Conservation (phyloP, 2,888 invertebrate species). For the Leptinotarsa haldemani region DNA sequence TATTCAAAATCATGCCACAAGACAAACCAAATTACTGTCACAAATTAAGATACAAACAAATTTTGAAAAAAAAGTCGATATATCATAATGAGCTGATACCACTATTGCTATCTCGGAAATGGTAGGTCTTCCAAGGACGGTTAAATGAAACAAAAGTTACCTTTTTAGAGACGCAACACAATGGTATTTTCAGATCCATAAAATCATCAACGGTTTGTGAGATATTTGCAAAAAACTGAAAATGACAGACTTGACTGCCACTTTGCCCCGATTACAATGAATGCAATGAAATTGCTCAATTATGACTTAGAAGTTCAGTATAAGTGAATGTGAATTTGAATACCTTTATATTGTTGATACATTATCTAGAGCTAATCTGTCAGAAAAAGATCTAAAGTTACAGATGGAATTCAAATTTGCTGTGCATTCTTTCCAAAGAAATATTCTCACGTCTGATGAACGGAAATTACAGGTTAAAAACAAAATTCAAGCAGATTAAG, state of each 20-base stretch:
- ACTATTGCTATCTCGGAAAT: no score
- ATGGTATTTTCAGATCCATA: no score
- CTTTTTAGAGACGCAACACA: no score
- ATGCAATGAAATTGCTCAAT: conserved; percentile 51
- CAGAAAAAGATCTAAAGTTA: conserved; percentile 22
- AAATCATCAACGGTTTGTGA: no score
- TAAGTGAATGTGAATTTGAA: conserved; percentile 46
- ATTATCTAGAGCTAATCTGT: conserved; percentile 42
- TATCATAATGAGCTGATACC: no score
- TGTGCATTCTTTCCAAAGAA: conserved; percentile 40
- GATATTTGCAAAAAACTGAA: no score
- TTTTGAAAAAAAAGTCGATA: no score
- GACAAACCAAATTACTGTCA: no score
- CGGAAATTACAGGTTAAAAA: conserved; percentile 40
- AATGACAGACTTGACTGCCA: conserved; percentile 54
- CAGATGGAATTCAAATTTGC: conserved; percentile 39
- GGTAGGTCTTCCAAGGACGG: no score
- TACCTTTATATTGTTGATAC: conserved; percentile 48
- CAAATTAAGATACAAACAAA: no score
- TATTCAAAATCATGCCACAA: no score
- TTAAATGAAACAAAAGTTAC: no score
- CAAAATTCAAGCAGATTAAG: conserved; percentile 26
- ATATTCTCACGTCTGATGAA: conserved; percentile 45
- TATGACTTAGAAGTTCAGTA: conserved; percentile 51
- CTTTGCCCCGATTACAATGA: conserved; percentile 54